Evolutionary conservation across 2,888 invertebrate genomes (phyloP), one percentile per base, ranked within the genome.

Genomic region (Listrodromus nycthemerus): DNA sequence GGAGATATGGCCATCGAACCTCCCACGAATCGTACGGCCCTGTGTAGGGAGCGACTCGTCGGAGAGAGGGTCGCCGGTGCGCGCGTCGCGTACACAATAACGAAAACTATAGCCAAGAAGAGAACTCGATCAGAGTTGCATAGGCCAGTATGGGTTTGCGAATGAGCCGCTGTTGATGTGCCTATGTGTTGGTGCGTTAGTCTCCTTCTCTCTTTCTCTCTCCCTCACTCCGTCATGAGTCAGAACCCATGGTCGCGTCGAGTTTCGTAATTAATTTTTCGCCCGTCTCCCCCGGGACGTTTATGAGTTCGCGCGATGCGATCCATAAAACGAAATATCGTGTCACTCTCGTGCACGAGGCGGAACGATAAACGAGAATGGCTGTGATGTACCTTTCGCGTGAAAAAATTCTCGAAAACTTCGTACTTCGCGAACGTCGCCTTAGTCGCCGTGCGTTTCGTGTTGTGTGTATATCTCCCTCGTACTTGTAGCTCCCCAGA

Each of bases 231-330:
- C 87, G 87, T 90, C 90, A 91, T 91, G 91, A 91, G 89, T 91
- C 91, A 91, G 90, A 90, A 89, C 76, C 88, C 88, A 89, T 89
- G 89, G 89, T 87, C 87, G 88, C 88, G 84, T 87, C 84, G 87
- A 82, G 86, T 90, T 90, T 89, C 89, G 89, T 91, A 89, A 90
- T 91, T 91, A 88, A 88, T 89, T 83, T 82, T 66, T 81, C 66
- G 80, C 58, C 80, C 79, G 74, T 74, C 63, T 52, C 27, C 67
- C 45, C 52, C 74, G 67, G 79, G 65, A 16, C 24, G 27, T 37
- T 50, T 73, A 61, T 66, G 61, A 73, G 66, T 45, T 65, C 45
- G 69, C 58, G 71, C 63, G 70, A 86, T 86, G 86, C 84, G 75
- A 78, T 83, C 80, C 71, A 80, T 76, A 74, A 78, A 84, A 70